These are phyloP conservation scores for Sphaerodactylus townsendi DNA, from an alignment of 2,113 vertebrate genomes.

Conservation along the genomic window DNA sequence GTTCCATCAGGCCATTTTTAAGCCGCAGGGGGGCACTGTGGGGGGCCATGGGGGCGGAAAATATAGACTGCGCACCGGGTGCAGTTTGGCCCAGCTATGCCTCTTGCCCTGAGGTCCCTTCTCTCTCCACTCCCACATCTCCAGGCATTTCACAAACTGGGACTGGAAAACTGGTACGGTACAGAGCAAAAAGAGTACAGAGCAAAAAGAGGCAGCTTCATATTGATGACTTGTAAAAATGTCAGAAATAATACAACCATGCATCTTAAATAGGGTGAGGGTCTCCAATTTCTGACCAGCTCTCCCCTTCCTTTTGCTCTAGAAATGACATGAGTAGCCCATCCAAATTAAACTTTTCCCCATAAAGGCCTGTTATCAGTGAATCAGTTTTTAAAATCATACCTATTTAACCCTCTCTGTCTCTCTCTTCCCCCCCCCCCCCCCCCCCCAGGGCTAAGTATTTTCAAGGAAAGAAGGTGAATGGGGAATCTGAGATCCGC, in stretches of 20 bases:
- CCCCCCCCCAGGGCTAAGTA: conserved; percentile 86
- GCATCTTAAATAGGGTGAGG: neutral
- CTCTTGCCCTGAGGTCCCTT: too few species aligned
- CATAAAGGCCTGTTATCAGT: too few species aligned
- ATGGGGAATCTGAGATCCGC: conserved; percentile 91
- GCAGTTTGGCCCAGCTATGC: too few species aligned
- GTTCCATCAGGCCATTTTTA: too few species aligned
- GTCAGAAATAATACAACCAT: neutral
- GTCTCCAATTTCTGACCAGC: neutral
- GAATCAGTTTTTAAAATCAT: neutral
- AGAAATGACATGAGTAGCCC: neutral
- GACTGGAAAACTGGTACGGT: too few species aligned
- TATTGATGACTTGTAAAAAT: neutral
- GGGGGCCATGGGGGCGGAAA: too few species aligned
- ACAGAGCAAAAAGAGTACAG: too few species aligned
- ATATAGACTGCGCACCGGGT: too few species aligned
- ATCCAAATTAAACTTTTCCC: neutral
- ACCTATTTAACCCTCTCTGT: conserved; percentile 10
- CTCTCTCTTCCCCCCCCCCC: conserved; percentile 40
- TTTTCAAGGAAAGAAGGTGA: conserved; percentile 92
- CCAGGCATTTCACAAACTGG: too few species aligned
- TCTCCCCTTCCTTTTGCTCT: neutral
- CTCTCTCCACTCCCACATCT: too few species aligned
- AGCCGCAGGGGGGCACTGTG: too few species aligned
- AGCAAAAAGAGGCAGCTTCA: too few species aligned